phyloP scores from a whole-genome alignment of 2,888 invertebrate genomes.

The Idaea biselata region DNA sequence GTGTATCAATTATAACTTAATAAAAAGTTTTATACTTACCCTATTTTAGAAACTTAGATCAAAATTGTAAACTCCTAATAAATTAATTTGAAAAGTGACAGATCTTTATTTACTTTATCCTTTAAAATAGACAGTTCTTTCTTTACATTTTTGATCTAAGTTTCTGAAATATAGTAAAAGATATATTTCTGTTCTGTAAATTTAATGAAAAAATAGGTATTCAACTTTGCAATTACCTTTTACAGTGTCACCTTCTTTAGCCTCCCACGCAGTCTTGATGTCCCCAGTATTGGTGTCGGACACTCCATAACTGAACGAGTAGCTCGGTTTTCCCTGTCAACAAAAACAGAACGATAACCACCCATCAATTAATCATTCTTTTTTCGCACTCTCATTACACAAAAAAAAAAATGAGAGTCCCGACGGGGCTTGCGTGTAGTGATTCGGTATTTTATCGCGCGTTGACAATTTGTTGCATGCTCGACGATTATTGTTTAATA shows the following conservation, averaged over 20 bases:
- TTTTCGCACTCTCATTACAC: conserved; percentile 43
- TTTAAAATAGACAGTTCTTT: no score
- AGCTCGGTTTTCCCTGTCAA: conserved; percentile 78
- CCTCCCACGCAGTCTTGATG: conserved; percentile 82
- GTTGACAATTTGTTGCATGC: conserved; percentile 66
- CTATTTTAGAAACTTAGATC: no score
- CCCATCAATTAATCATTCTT: conserved; percentile 42
- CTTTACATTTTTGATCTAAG: no score
- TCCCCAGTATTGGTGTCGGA: conserved; percentile 82
- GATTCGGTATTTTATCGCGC: conserved; percentile 59
- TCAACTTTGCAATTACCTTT: conserved; percentile 58
- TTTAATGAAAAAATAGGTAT: not conserved
- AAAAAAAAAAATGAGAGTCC: not conserved
- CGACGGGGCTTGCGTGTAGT: conserved; percentile 54
- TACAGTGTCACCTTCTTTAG: conserved; percentile 81
- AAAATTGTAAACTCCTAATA: no score
- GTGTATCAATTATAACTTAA: not conserved
- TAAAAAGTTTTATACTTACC: no score
- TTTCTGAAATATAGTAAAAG: no score
- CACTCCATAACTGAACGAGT: conserved; percentile 83
- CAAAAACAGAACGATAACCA: conserved; percentile 30
- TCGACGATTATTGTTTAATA: conserved; percentile 57
- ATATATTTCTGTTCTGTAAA: no score
- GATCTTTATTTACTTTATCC: no score
- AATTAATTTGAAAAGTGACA: no score